These are phyloP conservation scores for Magallana ariakensis DNA, from an alignment of 1,140 invertebrate genomes.

Conservation along the genomic window DNA sequence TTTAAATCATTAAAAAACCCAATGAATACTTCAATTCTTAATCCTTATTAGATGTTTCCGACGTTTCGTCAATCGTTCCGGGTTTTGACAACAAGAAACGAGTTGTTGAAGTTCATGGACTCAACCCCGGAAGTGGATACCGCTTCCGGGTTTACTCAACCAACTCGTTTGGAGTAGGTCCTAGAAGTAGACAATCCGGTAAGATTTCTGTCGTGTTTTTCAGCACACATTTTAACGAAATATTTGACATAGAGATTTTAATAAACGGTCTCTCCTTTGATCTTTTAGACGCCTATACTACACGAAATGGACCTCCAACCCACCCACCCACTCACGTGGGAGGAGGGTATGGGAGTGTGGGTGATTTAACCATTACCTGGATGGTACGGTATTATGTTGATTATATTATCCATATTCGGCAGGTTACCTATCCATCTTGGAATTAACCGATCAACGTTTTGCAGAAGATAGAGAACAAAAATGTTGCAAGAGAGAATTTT, in stretches of 20 bases:
- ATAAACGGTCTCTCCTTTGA: too few species aligned
- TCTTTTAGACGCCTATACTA: conserved; percentile 61
- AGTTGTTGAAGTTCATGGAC: conserved; percentile 59
- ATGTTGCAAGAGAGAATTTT: too few species aligned
- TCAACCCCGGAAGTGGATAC: conserved; percentile 93
- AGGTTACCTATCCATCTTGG: too few species aligned
- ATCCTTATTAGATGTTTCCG: conserved; percentile 55
- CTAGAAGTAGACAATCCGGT: conserved; percentile 79
- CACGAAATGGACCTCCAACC: conserved; percentile 57
- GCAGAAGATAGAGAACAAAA: too few species aligned
- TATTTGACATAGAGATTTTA: background rate
- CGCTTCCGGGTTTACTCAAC: conserved; percentile 93
- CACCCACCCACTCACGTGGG: conserved; percentile 62
- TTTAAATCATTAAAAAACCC: too few species aligned
- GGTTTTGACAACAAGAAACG: conserved; percentile 51
- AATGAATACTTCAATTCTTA: too few species aligned
- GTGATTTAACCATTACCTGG: conserved; percentile 68
- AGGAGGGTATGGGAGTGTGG: conserved; percentile 67
- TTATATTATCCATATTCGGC: too few species aligned
- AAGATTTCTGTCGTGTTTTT: conserved; percentile 34
- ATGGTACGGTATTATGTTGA: conserved; percentile 45
- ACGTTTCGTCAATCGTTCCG: conserved; percentile 40
- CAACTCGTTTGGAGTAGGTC: conserved; percentile 88
- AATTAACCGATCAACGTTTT: too few species aligned
- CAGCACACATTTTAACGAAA: background rate